Conservation (phyloP, 2,797 vertebrate genomes). For the Rhabdomys pumilio region DNA sequence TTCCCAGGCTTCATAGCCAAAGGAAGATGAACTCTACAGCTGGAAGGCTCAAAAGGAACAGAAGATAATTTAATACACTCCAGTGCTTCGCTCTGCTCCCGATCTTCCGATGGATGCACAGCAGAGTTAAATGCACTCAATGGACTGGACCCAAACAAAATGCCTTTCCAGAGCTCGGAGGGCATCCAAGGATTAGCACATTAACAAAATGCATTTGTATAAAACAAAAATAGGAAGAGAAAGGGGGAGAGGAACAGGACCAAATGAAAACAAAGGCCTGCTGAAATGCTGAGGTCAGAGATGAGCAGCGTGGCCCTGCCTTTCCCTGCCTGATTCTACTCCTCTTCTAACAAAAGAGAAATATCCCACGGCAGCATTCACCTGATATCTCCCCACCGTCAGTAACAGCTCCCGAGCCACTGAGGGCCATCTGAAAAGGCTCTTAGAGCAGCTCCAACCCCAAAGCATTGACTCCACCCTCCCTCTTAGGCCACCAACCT, state of each 20-base stretch:
- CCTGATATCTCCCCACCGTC: slow-evolving; percentile 22
- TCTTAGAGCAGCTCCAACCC: too few species aligned
- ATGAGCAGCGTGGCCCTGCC: not conserved
- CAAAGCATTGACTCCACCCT: not conserved
- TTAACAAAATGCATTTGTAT: not conserved
- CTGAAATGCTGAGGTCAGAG: not conserved
- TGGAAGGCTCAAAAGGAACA: slow-evolving; percentile 67
- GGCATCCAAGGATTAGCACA: slow-evolving; percentile 56
- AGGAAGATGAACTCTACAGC: slow-evolving; percentile 66
- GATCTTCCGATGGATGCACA: not conserved
- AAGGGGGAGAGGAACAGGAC: not conserved
- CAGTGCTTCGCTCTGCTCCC: not conserved
- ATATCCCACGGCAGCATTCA: not conserved
- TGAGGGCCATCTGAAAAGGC: not conserved
- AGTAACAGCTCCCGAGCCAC: slow-evolving; percentile 29
- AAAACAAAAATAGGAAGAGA: slow-evolving; percentile 4
- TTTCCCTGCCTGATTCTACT: not conserved
- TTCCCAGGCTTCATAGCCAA: slow-evolving; percentile 15
- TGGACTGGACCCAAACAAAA: slow-evolving; percentile 67
- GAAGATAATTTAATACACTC: not conserved
- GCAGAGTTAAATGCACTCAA: slow-evolving; percentile 34
- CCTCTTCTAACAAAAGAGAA: not conserved
- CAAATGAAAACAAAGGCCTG: slow-evolving; percentile 34
- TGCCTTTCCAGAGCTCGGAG: slow-evolving; percentile 65
- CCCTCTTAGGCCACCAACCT: not conserved